Conservation (phyloP, 2,888 invertebrate species). For the Dermolepida albohirtum region DNA sequence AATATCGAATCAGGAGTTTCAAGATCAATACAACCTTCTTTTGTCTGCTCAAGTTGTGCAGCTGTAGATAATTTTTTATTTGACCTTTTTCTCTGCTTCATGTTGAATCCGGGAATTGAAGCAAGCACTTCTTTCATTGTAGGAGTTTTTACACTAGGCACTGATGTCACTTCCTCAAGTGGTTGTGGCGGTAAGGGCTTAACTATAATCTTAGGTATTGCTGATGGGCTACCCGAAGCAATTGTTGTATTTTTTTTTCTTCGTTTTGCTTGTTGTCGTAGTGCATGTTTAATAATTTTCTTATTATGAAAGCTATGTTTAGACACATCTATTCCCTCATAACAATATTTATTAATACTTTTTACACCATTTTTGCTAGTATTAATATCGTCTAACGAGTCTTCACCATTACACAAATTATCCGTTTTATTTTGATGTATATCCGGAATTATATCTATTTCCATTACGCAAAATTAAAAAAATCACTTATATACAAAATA, state of each 20-base stretch:
- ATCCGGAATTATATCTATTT: conserved; percentile 64
- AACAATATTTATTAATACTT: conserved; percentile 30
- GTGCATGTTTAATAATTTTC: conserved; percentile 81
- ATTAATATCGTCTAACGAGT: conserved; percentile 32
- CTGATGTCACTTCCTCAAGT: conserved; percentile 64
- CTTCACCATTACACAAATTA: conserved; percentile 37
- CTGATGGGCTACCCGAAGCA: conserved; percentile 70
- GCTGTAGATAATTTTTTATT: conserved; percentile 89
- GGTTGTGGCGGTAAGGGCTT: conserved; percentile 81
- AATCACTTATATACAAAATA: conserved; percentile 49
- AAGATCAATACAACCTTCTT: conserved; percentile 93
- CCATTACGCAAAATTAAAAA: conserved; percentile 58
- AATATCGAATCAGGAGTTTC: conserved; percentile 97
- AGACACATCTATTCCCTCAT: conserved; percentile 50
- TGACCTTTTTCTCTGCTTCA: conserved; percentile 82
- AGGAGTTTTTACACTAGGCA: conserved; percentile 68
- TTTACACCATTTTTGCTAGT: conserved; percentile 35
- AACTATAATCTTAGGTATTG: conserved; percentile 83
- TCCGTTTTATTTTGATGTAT: conserved; percentile 45
- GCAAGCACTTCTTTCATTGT: conserved; percentile 91
- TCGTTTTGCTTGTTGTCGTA: conserved; percentile 81
- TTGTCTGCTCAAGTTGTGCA: conserved; percentile 91
- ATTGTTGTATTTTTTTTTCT: conserved; percentile 83
- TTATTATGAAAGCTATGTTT: conserved; percentile 67
- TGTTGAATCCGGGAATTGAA: conserved; percentile 89